phyloP scores from a whole-genome alignment of 2,113 vertebrate species.

The Eptesicus fuscus region DNA sequence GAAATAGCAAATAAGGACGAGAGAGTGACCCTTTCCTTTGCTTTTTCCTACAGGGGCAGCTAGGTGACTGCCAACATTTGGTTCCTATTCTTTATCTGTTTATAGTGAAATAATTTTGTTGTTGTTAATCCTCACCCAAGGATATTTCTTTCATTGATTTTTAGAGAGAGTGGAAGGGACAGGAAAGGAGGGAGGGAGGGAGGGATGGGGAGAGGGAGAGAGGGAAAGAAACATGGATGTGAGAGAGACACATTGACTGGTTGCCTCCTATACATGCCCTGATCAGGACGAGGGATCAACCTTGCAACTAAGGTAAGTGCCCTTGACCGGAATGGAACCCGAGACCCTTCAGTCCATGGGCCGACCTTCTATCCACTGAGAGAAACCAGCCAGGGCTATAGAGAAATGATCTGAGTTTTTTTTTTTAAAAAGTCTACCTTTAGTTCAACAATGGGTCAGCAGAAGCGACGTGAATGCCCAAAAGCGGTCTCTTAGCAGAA shows the following conservation, averaged over 20 bases:
- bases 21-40: neutral
- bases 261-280: no score
- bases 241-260: no score
- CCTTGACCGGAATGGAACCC: no score
- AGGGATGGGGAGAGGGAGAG: neutral
- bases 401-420: neutral
- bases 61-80: neutral
- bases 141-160: no score
- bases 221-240: neutral
- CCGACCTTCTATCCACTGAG: neutral
- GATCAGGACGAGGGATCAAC: no score
- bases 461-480: slow-evolving; percentile 8
- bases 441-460: slow-evolving; percentile 46
- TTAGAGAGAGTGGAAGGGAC: no score
- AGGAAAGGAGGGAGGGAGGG: no score
- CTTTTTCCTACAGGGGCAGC: neutral
- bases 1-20: neutral
- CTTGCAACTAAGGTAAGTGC: no score
- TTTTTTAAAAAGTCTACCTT: neutral
- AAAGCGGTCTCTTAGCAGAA: slow-evolving; percentile 73
- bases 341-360: no score
- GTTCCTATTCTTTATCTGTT: neutral
- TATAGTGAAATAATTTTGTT: neutral
- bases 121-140: no score
- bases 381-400: neutral